Evolutionary conservation across 2,888 invertebrate species (phyloP).

Genomic region (Lissonota sp.): DNA sequence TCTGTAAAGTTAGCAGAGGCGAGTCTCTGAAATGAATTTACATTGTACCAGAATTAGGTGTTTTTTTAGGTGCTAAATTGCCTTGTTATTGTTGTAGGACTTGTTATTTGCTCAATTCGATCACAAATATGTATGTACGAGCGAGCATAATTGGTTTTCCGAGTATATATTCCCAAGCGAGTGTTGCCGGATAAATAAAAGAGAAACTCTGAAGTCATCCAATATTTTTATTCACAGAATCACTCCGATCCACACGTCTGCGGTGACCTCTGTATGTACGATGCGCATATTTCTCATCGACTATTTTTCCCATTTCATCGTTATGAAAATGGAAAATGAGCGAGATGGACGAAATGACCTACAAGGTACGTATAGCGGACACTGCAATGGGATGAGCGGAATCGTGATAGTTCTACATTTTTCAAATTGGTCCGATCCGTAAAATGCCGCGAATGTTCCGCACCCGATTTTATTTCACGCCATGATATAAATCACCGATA

Average conservation of each 20-base stretch:
- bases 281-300: neutral
- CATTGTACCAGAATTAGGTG: no score
- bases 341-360: neutral
- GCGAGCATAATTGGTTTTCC: neutral
- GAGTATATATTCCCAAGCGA: neutral
- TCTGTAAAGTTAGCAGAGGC: no score
- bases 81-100: no score
- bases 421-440: slow-evolving; percentile 68
- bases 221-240: no score
- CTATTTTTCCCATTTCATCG: slow-evolving; percentile 16
- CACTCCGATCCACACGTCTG: no score
- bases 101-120: no score
- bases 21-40: no score
- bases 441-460: slow-evolving; percentile 25
- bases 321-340: slow-evolving; percentile 38
- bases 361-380: neutral
- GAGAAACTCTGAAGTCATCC: neutral
- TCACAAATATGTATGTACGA: no score
- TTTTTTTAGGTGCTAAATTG: no score
- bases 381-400: slow-evolving; percentile 4
- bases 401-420: slow-evolving; percentile 64
- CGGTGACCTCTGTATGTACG: no score
- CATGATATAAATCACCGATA: slow-evolving; percentile 70
- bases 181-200: neutral
- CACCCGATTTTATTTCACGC: slow-evolving; percentile 65